These are phyloP conservation scores for Psococerastis gibbosa DNA, from an alignment of 2,888 invertebrate genomes.

Conservation along the genomic window DNA sequence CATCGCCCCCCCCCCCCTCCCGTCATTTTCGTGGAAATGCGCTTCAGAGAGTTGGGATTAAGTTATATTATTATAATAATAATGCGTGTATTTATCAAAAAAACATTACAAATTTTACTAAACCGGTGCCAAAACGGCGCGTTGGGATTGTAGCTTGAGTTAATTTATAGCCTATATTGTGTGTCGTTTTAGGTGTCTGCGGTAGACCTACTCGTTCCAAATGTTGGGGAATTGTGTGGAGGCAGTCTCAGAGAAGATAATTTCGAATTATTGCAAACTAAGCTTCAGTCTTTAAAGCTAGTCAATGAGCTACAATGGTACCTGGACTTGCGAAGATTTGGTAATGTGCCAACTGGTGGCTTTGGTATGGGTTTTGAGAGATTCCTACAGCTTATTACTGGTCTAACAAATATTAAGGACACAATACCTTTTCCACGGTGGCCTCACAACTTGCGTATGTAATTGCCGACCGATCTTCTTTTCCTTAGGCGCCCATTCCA, in stretches of 20 bases:
- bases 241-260: conserved; percentile 83
- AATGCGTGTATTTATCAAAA: too few species aligned
- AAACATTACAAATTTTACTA: too few species aligned
- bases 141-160: too few species aligned
- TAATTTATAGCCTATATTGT: conserved; percentile 1
- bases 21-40: too few species aligned
- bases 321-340: conserved; percentile 69
- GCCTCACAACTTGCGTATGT: conserved; percentile 58
- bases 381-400: conserved; percentile 62
- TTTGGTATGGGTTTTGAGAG: conserved; percentile 95
- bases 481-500: too few species aligned
- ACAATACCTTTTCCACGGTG: conserved; percentile 87
- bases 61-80: conserved; percentile 7
- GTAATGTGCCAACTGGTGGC: conserved; percentile 79
- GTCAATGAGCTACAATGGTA: conserved; percentile 62
- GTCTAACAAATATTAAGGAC: conserved; percentile 79
- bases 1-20: too few species aligned
- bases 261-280: conserved; percentile 38
- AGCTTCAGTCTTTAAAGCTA: conserved; percentile 26
- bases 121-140: background rate
- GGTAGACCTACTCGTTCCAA: conserved; percentile 72
- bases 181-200: conserved; percentile 42
- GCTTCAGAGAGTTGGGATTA: conserved; percentile 7
- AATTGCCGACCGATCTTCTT: too few species aligned
- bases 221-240: conserved; percentile 85